Conservation (phyloP, 2,888 invertebrate genomes). For the Morinoia aosen region DNA sequence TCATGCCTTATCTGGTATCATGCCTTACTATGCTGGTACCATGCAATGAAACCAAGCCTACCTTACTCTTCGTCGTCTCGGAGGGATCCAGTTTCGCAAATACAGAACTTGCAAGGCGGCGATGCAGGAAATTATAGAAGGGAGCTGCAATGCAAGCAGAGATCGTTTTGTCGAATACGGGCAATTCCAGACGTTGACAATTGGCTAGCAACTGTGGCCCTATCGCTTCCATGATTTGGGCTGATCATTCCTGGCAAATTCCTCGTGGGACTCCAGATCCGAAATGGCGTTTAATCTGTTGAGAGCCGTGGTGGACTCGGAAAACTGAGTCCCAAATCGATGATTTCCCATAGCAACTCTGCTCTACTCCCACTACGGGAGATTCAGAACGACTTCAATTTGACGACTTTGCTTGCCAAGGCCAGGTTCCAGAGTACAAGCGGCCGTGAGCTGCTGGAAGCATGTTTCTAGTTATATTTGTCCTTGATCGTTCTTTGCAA, state of each 20-base stretch:
- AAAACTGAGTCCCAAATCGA: not conserved
- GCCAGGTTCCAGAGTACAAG: not conserved
- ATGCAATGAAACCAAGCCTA: not conserved
- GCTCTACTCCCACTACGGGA: not conserved
- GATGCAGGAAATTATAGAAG: not conserved
- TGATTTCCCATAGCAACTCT: not conserved
- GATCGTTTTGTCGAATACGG: conserved; percentile 1
- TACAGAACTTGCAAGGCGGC: not conserved
- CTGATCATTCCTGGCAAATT: not conserved
- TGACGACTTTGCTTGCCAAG: not conserved
- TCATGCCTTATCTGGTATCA: too few species aligned
- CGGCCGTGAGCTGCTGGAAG: not conserved
- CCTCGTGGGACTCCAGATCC: not conserved
- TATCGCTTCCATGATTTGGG: not conserved
- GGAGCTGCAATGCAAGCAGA: not conserved
- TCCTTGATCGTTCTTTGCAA: not conserved
- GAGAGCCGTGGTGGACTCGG: not conserved
- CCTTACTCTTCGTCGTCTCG: not conserved
- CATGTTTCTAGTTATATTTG: not conserved
- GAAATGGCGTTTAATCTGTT: not conserved
- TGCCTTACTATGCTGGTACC: not conserved
- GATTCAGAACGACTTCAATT: not conserved
- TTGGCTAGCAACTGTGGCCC: not conserved
- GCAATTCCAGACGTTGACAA: not conserved
- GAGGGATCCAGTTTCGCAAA: not conserved